phyloP scores from a whole-genome alignment of 2,797 vertebrate species.

The Salarias fasciatus region DNA sequence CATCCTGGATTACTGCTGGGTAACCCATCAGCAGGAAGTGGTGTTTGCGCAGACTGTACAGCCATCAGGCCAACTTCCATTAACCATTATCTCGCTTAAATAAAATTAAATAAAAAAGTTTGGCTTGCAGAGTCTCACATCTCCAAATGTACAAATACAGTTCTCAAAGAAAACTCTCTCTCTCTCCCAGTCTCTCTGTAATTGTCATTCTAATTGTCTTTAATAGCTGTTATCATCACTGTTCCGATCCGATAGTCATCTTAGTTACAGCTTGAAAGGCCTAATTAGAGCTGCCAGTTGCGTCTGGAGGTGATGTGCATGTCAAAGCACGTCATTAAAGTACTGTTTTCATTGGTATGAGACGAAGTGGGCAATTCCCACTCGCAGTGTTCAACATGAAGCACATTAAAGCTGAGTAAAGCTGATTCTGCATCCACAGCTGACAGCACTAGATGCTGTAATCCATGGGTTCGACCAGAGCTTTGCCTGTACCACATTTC shows the following conservation, averaged over 20 bases:
- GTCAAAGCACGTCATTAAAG: slow-evolving; percentile 15
- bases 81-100: not conserved
- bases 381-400: not conserved
- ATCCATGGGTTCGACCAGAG: too few species aligned
- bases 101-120: too few species aligned
- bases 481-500: too few species aligned
- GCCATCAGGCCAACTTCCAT: too few species aligned
- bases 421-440: too few species aligned
- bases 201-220: slow-evolving; percentile 42
- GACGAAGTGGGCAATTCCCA: slow-evolving; percentile 6
- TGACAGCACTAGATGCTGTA: too few species aligned
- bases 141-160: not conserved
- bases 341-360: slow-evolving; percentile 10
- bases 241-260: slow-evolving; percentile 41
- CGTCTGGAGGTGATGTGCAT: slow-evolving; percentile 40
- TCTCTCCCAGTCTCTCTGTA: slow-evolving; percentile 13
- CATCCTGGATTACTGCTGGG: too few species aligned
- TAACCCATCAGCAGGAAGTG: too few species aligned
- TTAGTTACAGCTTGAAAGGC: slow-evolving; percentile 36
- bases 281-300: slow-evolving; percentile 50
- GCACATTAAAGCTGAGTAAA: too few species aligned
- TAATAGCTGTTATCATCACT: slow-evolving; percentile 38
- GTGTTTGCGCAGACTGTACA: too few species aligned
- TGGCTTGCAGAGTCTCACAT: not conserved
- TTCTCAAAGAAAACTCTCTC: slow-evolving; percentile 5